Evolutionary conservation across 2,888 invertebrate species (phyloP).

Genomic region (Archips xylosteana): DNA sequence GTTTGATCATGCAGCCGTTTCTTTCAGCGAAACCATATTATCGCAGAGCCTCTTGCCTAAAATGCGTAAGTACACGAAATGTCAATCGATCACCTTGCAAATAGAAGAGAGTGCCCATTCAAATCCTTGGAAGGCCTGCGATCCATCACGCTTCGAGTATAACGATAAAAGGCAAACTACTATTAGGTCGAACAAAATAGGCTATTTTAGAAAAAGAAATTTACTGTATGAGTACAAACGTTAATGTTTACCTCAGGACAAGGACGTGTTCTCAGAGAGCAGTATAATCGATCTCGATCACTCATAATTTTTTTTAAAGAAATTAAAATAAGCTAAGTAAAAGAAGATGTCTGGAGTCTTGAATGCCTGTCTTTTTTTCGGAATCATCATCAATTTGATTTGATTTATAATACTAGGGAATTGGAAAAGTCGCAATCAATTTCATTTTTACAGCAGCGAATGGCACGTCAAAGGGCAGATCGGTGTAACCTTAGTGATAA

Average conservation of each 20-base stretch:
- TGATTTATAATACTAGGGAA: neutral
- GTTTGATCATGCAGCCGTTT: neutral
- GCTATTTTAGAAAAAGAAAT: neutral
- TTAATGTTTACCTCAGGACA: neutral
- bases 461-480: conserved; percentile 42
- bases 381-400: conserved; percentile 1
- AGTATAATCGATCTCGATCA: neutral
- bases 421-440: conserved; percentile 6
- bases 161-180: conserved; percentile 29
- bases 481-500: conserved; percentile 59
- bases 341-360: neutral
- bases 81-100: conserved; percentile 43
- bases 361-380: neutral
- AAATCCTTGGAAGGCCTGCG: conserved; percentile 40
- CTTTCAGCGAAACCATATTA: neutral
- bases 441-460: conserved; percentile 23
- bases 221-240: too few relatives aligned
- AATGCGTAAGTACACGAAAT: conserved; percentile 18
- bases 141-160: conserved; percentile 42
- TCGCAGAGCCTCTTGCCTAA: conserved; percentile 8
- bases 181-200: conserved; percentile 14
- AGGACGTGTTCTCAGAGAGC: neutral
- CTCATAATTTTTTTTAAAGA: neutral
- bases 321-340: neutral
- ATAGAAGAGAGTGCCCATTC: conserved; percentile 41